Conservation (phyloP, 2,113 vertebrate genomes). For the Chionis minor region DNA sequence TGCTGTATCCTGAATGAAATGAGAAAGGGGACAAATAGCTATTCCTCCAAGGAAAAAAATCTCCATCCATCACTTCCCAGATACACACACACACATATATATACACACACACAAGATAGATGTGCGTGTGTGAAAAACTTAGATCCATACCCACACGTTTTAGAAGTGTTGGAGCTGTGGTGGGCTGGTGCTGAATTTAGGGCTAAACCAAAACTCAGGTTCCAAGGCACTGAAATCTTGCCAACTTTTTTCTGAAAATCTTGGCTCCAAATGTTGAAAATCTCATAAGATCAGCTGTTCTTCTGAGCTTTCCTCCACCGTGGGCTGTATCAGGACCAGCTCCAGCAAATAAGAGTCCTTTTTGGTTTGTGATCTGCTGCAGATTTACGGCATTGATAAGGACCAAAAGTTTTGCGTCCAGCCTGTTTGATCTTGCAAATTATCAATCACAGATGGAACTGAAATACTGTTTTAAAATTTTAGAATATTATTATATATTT, state of each 20-base stretch:
- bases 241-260: slow-evolving; percentile 50
- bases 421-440: neutral
- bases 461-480: neutral
- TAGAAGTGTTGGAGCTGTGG: neutral
- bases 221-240: slow-evolving; percentile 36
- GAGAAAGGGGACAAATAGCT: neutral
- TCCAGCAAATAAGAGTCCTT: neutral
- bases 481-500: neutral
- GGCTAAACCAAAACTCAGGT: slow-evolving; percentile 34
- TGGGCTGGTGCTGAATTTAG: slow-evolving; percentile 17
- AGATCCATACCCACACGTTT: neutral
- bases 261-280: slow-evolving; percentile 40
- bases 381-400: slow-evolving; percentile 5
- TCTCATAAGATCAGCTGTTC: slow-evolving; percentile 50
- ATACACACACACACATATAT: neutral
- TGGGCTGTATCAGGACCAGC: neutral
- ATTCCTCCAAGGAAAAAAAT: neutral
- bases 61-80: neutral
- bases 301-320: slow-evolving; percentile 6
- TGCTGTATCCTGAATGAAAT: neutral
- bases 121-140: neutral
- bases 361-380: neutral
- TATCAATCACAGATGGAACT: neutral
- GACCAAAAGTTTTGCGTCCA: neutral
- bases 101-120: neutral